A percentile compares a stretch with the other conserved stretches of the same genome.
Conservation (phyloP, 2,888 invertebrate genomes). For the Agrotis segetum region DNA sequence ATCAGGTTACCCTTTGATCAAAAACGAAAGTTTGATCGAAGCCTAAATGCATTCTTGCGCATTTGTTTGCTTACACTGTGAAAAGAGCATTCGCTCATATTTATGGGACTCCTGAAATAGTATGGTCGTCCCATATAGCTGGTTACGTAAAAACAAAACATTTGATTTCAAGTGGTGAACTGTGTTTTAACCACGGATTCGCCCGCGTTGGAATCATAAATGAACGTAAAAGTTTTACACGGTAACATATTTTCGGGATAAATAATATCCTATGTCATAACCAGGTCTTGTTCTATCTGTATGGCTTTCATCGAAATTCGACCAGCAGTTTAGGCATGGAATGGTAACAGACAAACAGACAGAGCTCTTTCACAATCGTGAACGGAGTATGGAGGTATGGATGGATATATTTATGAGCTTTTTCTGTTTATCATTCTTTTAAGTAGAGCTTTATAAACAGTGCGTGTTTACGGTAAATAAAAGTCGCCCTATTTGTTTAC, state of each 20-base stretch:
- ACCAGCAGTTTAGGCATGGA: background rate
- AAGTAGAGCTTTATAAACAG: constrained; percentile 21
- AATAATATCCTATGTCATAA: background rate
- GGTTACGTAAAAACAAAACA: constrained; percentile 28
- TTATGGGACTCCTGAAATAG: constrained; percentile 30
- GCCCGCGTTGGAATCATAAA: background rate
- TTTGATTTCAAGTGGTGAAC: constrained; percentile 21
- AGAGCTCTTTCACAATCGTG: background rate
- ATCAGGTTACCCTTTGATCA: constrained; percentile 20
- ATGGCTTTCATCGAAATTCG: background rate
- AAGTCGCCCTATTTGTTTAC: constrained; percentile 58
- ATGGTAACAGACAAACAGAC: background rate
- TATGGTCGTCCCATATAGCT: constrained; percentile 33
- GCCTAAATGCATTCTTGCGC: constrained; percentile 18
- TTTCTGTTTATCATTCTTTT: constrained; percentile 38
- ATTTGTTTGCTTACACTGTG: constrained; percentile 12
- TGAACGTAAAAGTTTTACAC: background rate
- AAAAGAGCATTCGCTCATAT: constrained; percentile 22
- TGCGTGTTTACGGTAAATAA: constrained; percentile 48
- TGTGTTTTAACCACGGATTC: background rate
- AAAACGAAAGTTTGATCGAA: constrained; percentile 6
- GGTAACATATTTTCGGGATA: background rate
- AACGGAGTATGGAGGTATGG: too few species aligned
- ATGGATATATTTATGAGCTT: too few species aligned
- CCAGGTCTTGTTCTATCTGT: background rate